Evolutionary conservation across 2,797 vertebrate species (phyloP).

Genomic region (Pipistrellus kuhlii): DNA sequence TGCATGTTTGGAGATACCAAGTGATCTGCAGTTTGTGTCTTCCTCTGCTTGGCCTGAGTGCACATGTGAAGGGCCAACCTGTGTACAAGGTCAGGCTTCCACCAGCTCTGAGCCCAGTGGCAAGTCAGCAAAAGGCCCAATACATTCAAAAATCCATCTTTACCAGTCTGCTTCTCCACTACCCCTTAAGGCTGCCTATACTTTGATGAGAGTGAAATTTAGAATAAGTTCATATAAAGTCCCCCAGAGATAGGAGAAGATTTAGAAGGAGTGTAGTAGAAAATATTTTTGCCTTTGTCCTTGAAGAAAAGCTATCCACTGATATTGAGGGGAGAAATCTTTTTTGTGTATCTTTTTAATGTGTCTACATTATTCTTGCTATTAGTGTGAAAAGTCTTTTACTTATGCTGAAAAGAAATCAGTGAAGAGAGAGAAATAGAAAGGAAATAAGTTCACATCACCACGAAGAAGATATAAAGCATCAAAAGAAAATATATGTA

Average conservation of each 20-base stretch:
- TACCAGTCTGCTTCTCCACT: neutral
- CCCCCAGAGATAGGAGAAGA: neutral
- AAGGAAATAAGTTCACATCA: neutral
- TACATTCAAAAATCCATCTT: neutral
- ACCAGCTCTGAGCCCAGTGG: neutral
- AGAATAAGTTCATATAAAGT: neutral
- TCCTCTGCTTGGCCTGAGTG: neutral
- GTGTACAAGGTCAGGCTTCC: neutral
- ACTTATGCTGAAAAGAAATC: conserved; percentile 36
- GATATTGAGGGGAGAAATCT: neutral
- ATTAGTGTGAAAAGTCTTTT: conserved; percentile 43
- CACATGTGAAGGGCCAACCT: neutral
- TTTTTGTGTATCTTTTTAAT: conserved; percentile 47
- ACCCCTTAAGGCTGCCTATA: no score
- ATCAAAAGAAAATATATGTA: conserved; percentile 39
- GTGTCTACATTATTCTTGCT: conserved; percentile 15
- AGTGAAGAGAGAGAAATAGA: neutral
- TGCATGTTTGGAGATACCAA: neutral
- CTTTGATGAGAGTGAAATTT: neutral
- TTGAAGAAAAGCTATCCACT: conserved; percentile 2
- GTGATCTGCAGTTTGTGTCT: neutral
- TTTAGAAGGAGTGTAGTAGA: neutral
- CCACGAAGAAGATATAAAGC: neutral
- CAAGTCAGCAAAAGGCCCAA: neutral
- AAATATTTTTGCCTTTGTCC: neutral